Base-by-base conservation (phyloP, 2,888 invertebrate genomes). In the Acrocera orbiculus region DNA sequence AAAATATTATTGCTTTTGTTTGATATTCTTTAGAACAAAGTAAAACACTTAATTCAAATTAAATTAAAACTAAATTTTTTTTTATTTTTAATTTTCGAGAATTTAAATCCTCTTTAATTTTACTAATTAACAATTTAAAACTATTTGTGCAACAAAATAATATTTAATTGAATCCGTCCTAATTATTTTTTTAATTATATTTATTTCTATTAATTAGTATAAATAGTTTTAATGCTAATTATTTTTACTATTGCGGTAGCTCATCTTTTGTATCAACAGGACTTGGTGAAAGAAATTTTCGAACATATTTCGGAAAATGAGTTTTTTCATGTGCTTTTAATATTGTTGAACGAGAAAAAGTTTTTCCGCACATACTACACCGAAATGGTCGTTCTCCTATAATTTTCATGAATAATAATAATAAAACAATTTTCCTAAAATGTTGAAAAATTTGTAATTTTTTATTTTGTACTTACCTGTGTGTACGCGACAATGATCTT, bases 251-350 rank as follows among this genome's bases (percentile, higher is more conserved):
- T 63, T 78, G 78, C 49, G 76, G 78, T 55, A 76, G 71, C 56
- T 82, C 80, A 60, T 80, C 80, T 58, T 79, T 76, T 39, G 78
- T 78, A 57, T 83, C 82, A 48, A 82, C 74, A 45, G 82, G 81
- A 58, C 79, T 81, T 45, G 85, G 83, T 50, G 85, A 85, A 48
- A 85, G 67, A 66, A 81, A 85, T 65, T 85, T 85, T 50, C 85
- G 73, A 56, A 83, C 82, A 60, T 83, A 85, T 64, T 86, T 86
- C 45, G 86, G 86, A 63, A 80, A 86, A 61, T 87, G 87, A 42
- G 86, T 86, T 64, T 87, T 87, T 63, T 87, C 86, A 61, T 87
- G 87, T 47, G 86, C 86, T 62, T 87, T 87, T 47, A 87, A 64
- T 58, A 87, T 87, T 43, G 86, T 86, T 47, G 85, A 85, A 49